These are phyloP conservation scores for Numenius arquata DNA, from an alignment of 2,113 vertebrate species.

Conservation along the genomic window DNA sequence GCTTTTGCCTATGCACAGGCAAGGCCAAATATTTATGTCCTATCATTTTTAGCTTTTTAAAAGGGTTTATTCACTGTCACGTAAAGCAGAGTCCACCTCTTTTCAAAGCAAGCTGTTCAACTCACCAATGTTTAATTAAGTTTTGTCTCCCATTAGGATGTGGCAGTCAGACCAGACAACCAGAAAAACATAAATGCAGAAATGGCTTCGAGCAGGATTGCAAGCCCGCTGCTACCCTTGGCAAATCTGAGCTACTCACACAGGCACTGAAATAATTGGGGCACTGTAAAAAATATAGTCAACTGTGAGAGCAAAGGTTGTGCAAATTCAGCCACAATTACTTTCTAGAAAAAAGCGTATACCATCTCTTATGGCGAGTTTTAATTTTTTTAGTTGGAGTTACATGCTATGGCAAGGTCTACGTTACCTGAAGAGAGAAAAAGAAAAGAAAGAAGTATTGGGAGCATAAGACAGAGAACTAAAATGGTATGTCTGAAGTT, in stretches of 20 bases:
- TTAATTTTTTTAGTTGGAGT: background rate
- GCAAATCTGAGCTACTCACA: background rate
- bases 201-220: background rate
- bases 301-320: background rate
- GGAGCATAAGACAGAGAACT: background rate
- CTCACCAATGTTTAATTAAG: background rate
- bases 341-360: background rate
- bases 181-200: background rate
- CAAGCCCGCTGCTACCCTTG: background rate
- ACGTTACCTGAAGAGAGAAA: background rate
- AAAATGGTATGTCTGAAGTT: background rate
- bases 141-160: slow-evolving; percentile 37
- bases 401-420: background rate
- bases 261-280: background rate
- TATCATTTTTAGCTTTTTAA: background rate
- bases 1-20: background rate
- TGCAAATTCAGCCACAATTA: background rate
- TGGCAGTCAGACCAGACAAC: slow-evolving; percentile 14
- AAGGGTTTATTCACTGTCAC: background rate
- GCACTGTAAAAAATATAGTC: background rate
- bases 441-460: background rate
- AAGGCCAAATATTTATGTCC: background rate
- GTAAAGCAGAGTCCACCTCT: background rate
- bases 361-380: background rate
- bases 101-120: slow-evolving; percentile 24